These are phyloP conservation scores for Nomada lathburiana DNA, from an alignment of 2,888 invertebrate species.

Conservation along the genomic window DNA sequence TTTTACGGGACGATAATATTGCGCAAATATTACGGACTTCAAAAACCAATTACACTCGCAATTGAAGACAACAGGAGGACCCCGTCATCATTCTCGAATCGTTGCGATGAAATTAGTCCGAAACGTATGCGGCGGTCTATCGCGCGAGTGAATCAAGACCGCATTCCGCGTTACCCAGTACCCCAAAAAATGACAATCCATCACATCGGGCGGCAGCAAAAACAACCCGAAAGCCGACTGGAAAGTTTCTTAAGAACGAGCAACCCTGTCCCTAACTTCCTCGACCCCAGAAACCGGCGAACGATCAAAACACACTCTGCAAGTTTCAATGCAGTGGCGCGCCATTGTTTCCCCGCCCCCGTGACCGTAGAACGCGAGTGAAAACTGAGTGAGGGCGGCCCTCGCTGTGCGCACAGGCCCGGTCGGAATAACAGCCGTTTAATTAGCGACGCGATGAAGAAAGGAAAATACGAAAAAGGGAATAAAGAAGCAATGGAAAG, in stretches of 20 bases:
- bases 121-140: too few species aligned
- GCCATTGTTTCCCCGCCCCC: constrained; percentile 55
- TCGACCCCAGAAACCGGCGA: constrained; percentile 25
- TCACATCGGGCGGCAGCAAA: neutral
- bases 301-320: constrained; percentile 47
- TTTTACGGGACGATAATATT: too few species aligned
- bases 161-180: neutral
- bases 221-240: neutral
- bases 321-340: constrained; percentile 59
- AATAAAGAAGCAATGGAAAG: constrained; percentile 24
- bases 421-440: constrained; percentile 67
- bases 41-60: too few species aligned
- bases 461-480: constrained; percentile 51
- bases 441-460: constrained; percentile 69
- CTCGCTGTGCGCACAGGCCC: constrained; percentile 35
- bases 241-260: constrained; percentile 27
- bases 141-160: neutral
- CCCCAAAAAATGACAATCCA: neutral
- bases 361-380: constrained; percentile 36
- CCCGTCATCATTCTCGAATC: too few species aligned
- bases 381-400: constrained; percentile 47
- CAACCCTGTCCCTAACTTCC: constrained; percentile 27
- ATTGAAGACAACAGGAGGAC: too few species aligned
- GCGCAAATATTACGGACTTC: too few species aligned
- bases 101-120: too few species aligned